phyloP scores from a whole-genome alignment of 2,113 vertebrate genomes.

The Oriolus oriolus region DNA sequence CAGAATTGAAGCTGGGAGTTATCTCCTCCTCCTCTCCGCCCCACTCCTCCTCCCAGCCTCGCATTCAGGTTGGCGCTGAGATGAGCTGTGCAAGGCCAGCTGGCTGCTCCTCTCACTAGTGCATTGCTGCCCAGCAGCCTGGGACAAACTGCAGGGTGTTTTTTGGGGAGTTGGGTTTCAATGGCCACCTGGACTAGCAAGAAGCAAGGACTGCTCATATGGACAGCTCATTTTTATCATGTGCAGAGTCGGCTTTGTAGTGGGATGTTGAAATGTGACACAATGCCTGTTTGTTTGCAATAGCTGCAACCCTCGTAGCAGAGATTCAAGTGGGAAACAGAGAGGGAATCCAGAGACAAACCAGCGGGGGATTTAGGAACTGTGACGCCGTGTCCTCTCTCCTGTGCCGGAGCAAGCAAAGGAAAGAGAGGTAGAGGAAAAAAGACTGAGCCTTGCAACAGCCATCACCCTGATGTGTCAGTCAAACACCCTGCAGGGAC shows the following conservation, averaged over 20 bases:
- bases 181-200: conserved; percentile 34
- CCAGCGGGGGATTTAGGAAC: conserved; percentile 50
- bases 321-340: conserved; percentile 39
- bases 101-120: neutral
- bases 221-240: conserved; percentile 14
- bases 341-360: conserved; percentile 54
- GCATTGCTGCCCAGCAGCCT: neutral
- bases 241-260: conserved; percentile 32
- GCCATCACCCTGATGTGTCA: conserved; percentile 80
- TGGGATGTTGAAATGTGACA: conserved; percentile 58
- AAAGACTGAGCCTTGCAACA: conserved; percentile 53
- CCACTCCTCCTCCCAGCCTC: conserved; percentile 16
- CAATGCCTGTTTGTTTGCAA: conserved; percentile 69
- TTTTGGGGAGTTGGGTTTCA: neutral
- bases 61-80: neutral
- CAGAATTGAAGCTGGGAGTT: conserved; percentile 36
- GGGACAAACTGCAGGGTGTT: neutral
- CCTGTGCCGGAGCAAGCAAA: conserved; percentile 56
- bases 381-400: conserved; percentile 57
- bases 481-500: conserved; percentile 78
- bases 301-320: conserved; percentile 56
- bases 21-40: conserved; percentile 20
- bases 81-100: neutral
- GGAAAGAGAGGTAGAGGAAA: conserved; percentile 64
- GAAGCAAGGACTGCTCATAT: conserved; percentile 5